Percentiles rank a stretch among this genome's conserved stretches.
Conservation (phyloP, 2,113 vertebrate genomes). For the Formicarius rufipectus region DNA sequence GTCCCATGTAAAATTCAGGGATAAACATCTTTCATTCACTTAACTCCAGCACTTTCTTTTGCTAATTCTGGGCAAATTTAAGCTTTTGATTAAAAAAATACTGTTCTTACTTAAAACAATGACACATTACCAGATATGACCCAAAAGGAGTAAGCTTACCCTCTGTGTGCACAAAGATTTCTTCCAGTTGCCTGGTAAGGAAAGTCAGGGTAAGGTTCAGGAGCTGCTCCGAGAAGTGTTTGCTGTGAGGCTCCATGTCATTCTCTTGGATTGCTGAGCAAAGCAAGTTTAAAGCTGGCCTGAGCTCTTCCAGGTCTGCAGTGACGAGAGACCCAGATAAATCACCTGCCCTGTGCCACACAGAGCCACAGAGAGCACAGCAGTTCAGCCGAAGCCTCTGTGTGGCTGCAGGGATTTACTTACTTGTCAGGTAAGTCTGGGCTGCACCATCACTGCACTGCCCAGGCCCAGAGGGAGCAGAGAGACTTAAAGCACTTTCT, state of each 20-base stretch:
- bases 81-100: neutral
- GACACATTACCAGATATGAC: accelerated
- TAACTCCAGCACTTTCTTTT: neutral
- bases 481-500: slow-evolving; percentile 80
- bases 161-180: slow-evolving; percentile 70
- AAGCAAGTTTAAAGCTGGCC: slow-evolving; percentile 88
- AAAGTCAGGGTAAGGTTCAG: slow-evolving; percentile 86
- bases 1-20: neutral
- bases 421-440: slow-evolving; percentile 76
- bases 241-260: slow-evolving; percentile 87
- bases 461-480: slow-evolving; percentile 50
- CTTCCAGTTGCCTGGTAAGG: slow-evolving; percentile 84
- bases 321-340: neutral
- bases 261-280: slow-evolving; percentile 85
- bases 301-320: slow-evolving; percentile 85
- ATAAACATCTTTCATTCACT: neutral
- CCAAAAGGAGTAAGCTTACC: slow-evolving; percentile 61
- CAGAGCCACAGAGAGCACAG: accelerated
- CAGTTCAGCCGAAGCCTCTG: accelerated
- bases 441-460: slow-evolving; percentile 17
- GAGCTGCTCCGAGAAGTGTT: slow-evolving; percentile 92
- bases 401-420: neutral
- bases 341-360: neutral
- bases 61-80: neutral
- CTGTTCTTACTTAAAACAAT: neutral